Percentiles rank a stretch among this genome's conserved stretches.
phyloP scores from a whole-genome alignment of 2,797 vertebrate species.

The Thripadectes ignobilis region DNA sequence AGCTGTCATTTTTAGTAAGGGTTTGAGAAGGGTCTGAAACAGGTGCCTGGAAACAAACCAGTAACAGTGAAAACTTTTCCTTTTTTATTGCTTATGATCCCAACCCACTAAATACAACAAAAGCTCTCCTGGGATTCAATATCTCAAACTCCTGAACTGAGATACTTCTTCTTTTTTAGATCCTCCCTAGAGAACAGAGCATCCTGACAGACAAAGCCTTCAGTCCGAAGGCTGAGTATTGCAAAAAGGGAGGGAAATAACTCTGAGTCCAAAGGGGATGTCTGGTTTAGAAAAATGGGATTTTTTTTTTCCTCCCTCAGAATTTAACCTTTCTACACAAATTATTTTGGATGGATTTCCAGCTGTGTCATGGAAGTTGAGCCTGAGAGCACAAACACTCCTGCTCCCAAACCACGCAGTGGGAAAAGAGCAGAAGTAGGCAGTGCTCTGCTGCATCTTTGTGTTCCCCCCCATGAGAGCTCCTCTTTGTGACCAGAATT shows the following conservation, averaged over 20 bases:
- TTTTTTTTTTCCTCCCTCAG: background rate
- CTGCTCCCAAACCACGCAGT: background rate
- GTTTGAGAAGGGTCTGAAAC: background rate
- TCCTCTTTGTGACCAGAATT: background rate
- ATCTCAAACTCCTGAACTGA: background rate
- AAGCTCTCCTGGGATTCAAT: background rate
- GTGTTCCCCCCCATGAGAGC: background rate
- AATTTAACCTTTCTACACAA: background rate
- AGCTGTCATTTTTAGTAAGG: background rate
- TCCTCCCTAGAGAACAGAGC: background rate
- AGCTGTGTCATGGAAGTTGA: background rate
- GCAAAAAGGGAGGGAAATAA: background rate
- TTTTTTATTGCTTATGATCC: background rate
- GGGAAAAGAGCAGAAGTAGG: background rate
- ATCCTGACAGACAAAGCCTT: background rate
- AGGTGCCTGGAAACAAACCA: background rate
- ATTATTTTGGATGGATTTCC: background rate
- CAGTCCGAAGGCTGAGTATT: background rate
- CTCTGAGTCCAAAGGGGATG: background rate
- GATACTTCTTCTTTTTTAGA: background rate
- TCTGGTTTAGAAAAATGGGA: background rate
- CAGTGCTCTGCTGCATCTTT: background rate
- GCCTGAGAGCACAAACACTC: background rate
- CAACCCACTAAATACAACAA: background rate
- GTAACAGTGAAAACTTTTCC: background rate